A percentile compares a stretch with the other conserved stretches of the same genome.
Evolutionary conservation across 2,888 invertebrate genomes (phyloP).

Genomic region (Ophion slaviceki): DNA sequence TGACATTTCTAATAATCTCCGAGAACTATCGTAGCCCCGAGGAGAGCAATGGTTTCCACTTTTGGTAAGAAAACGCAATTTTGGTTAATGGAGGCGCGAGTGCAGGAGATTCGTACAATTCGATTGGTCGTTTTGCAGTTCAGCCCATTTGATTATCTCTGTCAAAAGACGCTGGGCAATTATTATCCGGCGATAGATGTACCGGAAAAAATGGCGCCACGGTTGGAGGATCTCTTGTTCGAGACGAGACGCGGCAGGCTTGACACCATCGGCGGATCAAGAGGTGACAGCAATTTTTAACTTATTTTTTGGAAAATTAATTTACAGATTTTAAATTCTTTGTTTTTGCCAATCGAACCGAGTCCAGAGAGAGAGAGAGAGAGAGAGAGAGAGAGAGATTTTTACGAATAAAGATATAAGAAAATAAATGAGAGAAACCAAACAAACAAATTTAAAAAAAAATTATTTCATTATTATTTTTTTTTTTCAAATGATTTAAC

Average conservation of each 20-base stretch:
- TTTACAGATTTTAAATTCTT: no score
- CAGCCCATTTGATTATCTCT: constrained; percentile 75
- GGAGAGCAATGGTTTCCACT: constrained; percentile 72
- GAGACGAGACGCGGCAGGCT: constrained; percentile 67
- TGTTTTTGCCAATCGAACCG: no score
- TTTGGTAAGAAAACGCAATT: constrained; percentile 66
- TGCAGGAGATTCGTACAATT: background rate
- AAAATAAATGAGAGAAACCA: no score
- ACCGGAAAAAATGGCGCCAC: constrained; percentile 65
- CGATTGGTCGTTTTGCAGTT: constrained; percentile 66
- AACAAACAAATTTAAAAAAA: no score
- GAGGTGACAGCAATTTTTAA: constrained; percentile 18
- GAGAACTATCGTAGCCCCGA: constrained; percentile 76
- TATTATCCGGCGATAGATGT: constrained; percentile 64
- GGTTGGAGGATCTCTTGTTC: constrained; percentile 68
- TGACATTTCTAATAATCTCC: constrained; percentile 76
- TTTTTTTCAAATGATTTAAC: no score
- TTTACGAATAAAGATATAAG: no score
- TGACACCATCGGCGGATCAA: constrained; percentile 66
- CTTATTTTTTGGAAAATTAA: no score
- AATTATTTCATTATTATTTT: no score
- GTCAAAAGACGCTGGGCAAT: constrained; percentile 70
- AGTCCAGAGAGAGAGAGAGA: no score
- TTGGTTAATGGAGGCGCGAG: background rate
- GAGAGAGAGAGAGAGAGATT: no score